Conservation (phyloP, 2,888 invertebrate genomes). For the Zygogramma bicolorata region DNA sequence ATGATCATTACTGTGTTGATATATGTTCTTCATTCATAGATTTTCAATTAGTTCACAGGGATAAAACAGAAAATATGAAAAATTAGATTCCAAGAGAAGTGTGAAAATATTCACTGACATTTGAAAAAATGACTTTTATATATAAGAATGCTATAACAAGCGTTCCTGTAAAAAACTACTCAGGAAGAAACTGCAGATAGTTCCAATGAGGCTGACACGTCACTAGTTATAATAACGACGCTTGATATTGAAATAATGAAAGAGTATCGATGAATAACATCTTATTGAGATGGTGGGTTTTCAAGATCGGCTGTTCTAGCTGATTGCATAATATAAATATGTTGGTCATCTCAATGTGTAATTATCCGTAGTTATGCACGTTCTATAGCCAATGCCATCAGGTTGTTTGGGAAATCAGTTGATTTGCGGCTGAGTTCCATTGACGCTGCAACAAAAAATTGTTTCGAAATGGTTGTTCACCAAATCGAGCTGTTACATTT, state of each 20-base stretch:
- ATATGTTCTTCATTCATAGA: no score
- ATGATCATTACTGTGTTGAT: no score
- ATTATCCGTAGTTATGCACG: background rate
- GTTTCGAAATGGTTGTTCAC: background rate
- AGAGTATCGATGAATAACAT: background rate
- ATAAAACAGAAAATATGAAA: no score
- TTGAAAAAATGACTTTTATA: no score
- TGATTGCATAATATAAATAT: background rate
- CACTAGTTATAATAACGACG: background rate
- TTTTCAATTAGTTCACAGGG: no score
- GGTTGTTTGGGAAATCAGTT: background rate
- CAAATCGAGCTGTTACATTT: background rate
- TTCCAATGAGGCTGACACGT: no score
- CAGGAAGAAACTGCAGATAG: no score
- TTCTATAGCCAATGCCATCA: background rate
- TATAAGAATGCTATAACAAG: no score
- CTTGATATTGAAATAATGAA: background rate
- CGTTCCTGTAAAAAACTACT: no score
- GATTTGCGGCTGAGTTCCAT: background rate
- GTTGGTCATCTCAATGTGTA: background rate
- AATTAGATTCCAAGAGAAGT: no score
- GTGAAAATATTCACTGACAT: no score
- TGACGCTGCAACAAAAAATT: background rate
- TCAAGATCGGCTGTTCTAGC: background rate
- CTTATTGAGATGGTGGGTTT: background rate